These are phyloP conservation scores for Hypotaenidia philippensis DNA, from an alignment of 2,797 vertebrate genomes.

Conservation along the genomic window DNA sequence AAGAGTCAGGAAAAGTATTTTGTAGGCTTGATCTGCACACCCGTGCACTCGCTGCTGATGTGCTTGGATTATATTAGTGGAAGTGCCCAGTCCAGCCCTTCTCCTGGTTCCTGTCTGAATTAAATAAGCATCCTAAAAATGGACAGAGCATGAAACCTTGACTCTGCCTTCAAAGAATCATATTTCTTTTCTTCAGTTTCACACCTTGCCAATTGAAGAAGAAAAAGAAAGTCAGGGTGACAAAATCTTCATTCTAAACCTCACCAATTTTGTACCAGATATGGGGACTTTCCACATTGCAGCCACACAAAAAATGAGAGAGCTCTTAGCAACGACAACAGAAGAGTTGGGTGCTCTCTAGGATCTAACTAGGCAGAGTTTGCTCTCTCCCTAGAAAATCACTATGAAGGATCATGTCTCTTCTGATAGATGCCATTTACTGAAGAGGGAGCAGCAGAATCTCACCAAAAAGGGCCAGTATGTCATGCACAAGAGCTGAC, in stretches of 20 bases:
- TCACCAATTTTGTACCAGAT: background rate
- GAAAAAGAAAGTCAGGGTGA: background rate
- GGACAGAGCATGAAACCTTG: background rate
- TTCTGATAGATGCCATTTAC: background rate
- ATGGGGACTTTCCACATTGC: background rate
- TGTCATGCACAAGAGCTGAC: background rate
- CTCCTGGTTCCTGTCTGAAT: background rate
- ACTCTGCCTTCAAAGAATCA: rapidly evolving
- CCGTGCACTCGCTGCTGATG: background rate
- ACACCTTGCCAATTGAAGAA: background rate
- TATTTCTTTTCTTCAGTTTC: background rate
- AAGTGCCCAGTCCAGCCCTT: background rate
- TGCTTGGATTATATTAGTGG: background rate
- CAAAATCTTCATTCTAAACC: background rate
- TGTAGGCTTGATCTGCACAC: background rate
- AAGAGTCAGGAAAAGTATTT: background rate
- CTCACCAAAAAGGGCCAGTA: background rate
- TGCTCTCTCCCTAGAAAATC: background rate
- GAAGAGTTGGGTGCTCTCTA: background rate
- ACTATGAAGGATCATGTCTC: background rate
- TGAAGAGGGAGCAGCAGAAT: background rate
- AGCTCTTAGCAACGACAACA: background rate
- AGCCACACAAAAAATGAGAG: background rate
- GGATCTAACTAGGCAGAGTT: background rate
- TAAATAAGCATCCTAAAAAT: background rate